Evolutionary conservation across 2,113 vertebrate species (phyloP), one percentile per base, ranked within the genome.

Genomic region (Stomatorhinus ivindoensis): DNA sequence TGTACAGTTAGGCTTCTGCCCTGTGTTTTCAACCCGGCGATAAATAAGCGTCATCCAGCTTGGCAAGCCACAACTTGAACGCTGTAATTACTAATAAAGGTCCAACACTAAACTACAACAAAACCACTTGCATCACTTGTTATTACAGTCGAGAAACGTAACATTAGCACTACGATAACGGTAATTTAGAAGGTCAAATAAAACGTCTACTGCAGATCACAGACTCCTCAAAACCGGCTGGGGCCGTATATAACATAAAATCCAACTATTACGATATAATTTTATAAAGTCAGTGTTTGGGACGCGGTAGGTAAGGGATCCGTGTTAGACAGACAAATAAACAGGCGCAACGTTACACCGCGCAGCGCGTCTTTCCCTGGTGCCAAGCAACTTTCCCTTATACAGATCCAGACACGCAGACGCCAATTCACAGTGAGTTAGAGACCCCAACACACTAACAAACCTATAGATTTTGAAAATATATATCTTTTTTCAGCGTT

Each of bases 401-500:
- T 92, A 87, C 87, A 93, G 91, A 89, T 61, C 90, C 92, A 95
- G 94, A 96, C 95, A 92, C 1, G 19, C 13, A 90, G 95, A 94
- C 94, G 95, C 95, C 95, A 94, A 91, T 82, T 90, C 91, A 89
- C 90, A 89, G 61, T 17, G 87, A 76, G 76, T 88, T 89, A 17
- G 82, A 90, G 50, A 88, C 90, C 89, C 13, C 91, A 69, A 87
- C 10, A 88, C 87, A 35, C 31, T 80, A 11, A 84, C 11, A 19
- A 55, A 58, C 15, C 19, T 3, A 87, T 11, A 27, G 31, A 87
- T 24, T n/a, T 24, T 35, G 31, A 39, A 42, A 87, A 87, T 31
- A 24, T 35, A 35, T 39, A 61, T 87, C 4, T 7, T 31, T n/a
- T 50, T 11, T 31, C 19, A 44, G 76, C 4, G 19, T 19, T 65